Evolutionary conservation across 2,113 vertebrate species (phyloP).

Genomic region (Terrapene triunguis): DNA sequence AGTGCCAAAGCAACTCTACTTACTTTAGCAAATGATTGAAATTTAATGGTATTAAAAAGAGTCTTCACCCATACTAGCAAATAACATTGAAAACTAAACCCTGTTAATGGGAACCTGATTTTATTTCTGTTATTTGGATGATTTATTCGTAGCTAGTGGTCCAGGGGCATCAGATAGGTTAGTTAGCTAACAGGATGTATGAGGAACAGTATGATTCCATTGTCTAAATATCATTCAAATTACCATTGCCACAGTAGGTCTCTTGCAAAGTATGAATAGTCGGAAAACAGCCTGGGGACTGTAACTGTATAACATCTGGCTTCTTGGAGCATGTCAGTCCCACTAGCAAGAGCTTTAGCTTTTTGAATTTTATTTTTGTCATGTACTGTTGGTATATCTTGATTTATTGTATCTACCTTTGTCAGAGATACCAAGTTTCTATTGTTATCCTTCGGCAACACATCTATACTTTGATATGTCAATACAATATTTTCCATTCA

Average conservation of each 20-base stretch:
- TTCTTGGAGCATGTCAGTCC: constrained; percentile 18
- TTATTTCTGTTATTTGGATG: constrained; percentile 33
- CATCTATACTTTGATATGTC: constrained; percentile 32
- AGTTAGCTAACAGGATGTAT: not conserved
- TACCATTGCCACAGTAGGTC: not conserved
- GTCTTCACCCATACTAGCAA: constrained; percentile 63
- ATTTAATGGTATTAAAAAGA: constrained; percentile 57
- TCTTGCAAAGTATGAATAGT: not conserved
- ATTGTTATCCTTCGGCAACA: constrained; percentile 26
- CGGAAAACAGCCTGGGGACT: not conserved
- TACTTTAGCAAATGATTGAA: constrained; percentile 66
- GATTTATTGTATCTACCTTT: constrained; percentile 39
- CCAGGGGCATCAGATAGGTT: not conserved
- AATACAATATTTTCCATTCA: constrained; percentile 47
- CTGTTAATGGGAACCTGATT: constrained; percentile 27
- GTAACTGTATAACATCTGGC: constrained; percentile 28
- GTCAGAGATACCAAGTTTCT: constrained; percentile 20
- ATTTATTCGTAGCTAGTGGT: constrained; percentile 34
- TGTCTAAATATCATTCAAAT: not conserved
- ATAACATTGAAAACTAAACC: constrained; percentile 69
- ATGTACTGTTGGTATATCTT: constrained; percentile 29
- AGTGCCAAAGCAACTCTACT: constrained; percentile 36
- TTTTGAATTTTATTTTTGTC: constrained; percentile 11
- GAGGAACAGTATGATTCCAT: not conserved
- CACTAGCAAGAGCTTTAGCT: not conserved